Base-by-base conservation (phyloP, 2,888 invertebrate genomes). In the Odontocerum albicorne region DNA sequence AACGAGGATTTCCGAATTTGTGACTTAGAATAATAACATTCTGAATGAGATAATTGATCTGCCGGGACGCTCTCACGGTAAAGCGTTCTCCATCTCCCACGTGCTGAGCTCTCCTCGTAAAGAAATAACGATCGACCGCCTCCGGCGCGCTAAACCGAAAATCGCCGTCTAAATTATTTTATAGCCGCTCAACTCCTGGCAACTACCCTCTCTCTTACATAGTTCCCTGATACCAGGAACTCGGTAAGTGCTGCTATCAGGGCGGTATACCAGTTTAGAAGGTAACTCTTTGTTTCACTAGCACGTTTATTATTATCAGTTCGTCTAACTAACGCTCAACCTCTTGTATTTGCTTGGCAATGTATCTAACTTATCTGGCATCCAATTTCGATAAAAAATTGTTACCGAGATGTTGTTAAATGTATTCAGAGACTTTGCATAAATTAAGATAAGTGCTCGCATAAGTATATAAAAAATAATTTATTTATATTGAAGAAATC, bases 131-230 rank as follows among this genome's bases (percentile, higher is more conserved):
- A 56, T 51, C 51, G 35, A 31, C 49, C 39, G 20, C 31, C 49
- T 35, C 12, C 45, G 45, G 16, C 27, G 50, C 46, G 55, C 56
- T 57, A 53, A 57, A 57, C 57, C 57, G 52, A 57, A 57, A 55
- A 59, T 55, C 55, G 45, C 49, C 52, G 36, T 39, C 51, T 55
- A 59, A 59, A 59, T 55, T 55, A 52, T 55, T 59, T 59, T 55
- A 55, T 44, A 35, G 53, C 52, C 53, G 43, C 31, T 44, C 39
- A n/a, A 53, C 46, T 51, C 51, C 39, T 13, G 46, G 33, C 33
- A 33, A 43, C 35, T 31, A 21, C 38, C 16, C 17, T n/a, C n/a
- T n/a, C n/a, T n/a, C n/a, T n/a, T n/a, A n/a, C 35, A 35, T 21
- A 17, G 35, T 27, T 27, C 40, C 35, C 21, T 22, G 22, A 15